Evolutionary conservation across 2,888 invertebrate species (phyloP), one percentile per base, ranked within the genome.

Genomic region (Enchytraeus crypticus): DNA sequence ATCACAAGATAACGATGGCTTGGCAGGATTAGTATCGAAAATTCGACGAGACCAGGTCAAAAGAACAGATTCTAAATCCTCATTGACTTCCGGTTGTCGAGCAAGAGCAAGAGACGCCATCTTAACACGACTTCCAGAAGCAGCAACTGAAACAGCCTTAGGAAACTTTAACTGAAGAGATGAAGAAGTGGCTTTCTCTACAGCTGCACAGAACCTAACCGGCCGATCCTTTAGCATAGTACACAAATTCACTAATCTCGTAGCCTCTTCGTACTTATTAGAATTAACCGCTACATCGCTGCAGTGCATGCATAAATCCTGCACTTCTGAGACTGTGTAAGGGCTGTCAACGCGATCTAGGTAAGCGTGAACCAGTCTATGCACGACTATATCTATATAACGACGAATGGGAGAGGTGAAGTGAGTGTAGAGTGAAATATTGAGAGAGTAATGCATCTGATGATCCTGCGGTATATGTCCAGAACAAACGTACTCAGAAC

Each of bases 381-480:
- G 75, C 38, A 71, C 71, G 5, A 72, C 70, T 26, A 77, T 62
- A 60, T 74, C 74, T 29, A 74, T 69, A 61, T 71, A 76, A 26
- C 71, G 60, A 23, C 66, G 61, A 14, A 73, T 62, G 5, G 77
- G 77, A 29, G 68, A 70, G n/a, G 74, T 72, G 59, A 73, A 71
- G 49, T 67, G 66, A 2, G 72, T 71, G 63, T 69, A 74, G 4
- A 65, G 63, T 5, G 61, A 47, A 23, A 71, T 53, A 63, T 73
- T 73, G 5, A 74, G 59, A 0, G 66, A 63, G 59, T 72, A 73
- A 56, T 74, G 73, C 27, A 46, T 33, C 27, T 33, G 47, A 23
- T 63, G 38, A 27, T 63, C 53, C 5, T 30, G 51, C 14, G 56
- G 51, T 18, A 49, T 30, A 53, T 66, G 61, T 21, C 66, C 64